Evolutionary conservation across 1,140 invertebrate genomes (phyloP), one percentile per base, ranked within the genome.

Genomic region (Meloidogyne floridensis): DNA sequence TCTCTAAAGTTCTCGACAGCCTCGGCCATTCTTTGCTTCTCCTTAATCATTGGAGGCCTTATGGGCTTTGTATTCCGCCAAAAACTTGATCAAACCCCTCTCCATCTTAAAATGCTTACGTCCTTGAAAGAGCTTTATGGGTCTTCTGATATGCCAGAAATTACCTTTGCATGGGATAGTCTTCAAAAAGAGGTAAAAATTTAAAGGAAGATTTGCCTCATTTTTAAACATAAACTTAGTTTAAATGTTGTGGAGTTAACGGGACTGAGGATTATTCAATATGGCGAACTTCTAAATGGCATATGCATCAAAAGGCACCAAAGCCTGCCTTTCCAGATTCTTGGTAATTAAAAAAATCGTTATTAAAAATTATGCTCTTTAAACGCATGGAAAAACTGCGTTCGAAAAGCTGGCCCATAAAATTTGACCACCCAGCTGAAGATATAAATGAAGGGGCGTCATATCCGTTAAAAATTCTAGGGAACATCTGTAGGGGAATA

Each of bases 211-310:
- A 82, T 72, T 86, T 1, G 9, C 1, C 7, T 32, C 11, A 10
- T 6, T 20, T 78, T 82, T 88, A 80, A 65, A 32, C 32, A 1
- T 32, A 32, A 32, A 0, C 32, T 32, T 32, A 88, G 86, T 89
- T 89, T 74, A 70, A 87, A 72, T 89, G 88, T 80, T 89, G 88
- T 59, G 88, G 88, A 54, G 88, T 89, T 3, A 90, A 90, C 75
- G 88, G 89, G 9, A 90, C 87, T 7, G 85, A 90, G 56, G 83
- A 90, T 75, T 85, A 75, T 15, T 74, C 74, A 43, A 82, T 89
- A 32, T 89, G 88, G 88, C 73, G 83, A 8, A 89, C 87, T 51
- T 89, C 89, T 43, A 89, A 89, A 74, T 89, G 88, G 88, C 89
- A 90, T 75, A 89, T 89, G 88, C 89, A 89, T 56, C 81, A 87